Evolutionary conservation across 2,888 invertebrate genomes (phyloP).

Genomic region (Lydus trimaculatus): DNA sequence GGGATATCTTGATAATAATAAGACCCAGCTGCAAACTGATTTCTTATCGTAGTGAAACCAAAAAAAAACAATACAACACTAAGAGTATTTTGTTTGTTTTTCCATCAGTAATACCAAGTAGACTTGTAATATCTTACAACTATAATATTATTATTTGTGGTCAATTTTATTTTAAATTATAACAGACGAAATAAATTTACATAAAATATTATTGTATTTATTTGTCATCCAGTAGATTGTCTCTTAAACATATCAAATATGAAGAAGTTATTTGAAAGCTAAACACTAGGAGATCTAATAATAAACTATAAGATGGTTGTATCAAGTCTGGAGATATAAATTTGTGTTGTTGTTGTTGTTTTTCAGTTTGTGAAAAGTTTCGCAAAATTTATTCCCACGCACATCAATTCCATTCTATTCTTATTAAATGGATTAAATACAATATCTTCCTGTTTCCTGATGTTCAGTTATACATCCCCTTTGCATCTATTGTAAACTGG

Average conservation of each 20-base stretch:
- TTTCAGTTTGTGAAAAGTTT: no score
- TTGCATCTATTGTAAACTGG: not conserved
- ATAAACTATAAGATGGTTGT: not conserved
- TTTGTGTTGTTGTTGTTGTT: not conserved
- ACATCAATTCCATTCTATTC: not conserved
- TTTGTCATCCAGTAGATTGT: not conserved
- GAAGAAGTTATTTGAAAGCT: conserved; percentile 1
- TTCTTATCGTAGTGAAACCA: conserved; percentile 18
- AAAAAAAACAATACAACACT: not conserved
- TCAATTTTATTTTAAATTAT: not conserved
- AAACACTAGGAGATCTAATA: conserved; percentile 6
- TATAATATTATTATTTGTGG: not conserved
- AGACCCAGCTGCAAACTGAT: conserved; percentile 29
- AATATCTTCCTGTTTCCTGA: conserved; percentile 8
- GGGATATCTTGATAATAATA: conserved; percentile 29
- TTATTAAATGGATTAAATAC: conserved; percentile 4
- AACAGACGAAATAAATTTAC: not conserved
- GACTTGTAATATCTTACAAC: not conserved
- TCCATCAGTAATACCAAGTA: not conserved
- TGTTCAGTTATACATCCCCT: not conserved
- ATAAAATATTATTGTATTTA: conserved; percentile 5
- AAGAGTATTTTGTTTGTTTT: conserved; percentile 1
- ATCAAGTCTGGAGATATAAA: not conserved
- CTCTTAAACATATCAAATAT: conserved; percentile 3
- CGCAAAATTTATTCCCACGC: not conserved